phyloP scores from a whole-genome alignment of 64 coral and sea anemone genomes.

The Exaiptasia diaphana region DNA sequence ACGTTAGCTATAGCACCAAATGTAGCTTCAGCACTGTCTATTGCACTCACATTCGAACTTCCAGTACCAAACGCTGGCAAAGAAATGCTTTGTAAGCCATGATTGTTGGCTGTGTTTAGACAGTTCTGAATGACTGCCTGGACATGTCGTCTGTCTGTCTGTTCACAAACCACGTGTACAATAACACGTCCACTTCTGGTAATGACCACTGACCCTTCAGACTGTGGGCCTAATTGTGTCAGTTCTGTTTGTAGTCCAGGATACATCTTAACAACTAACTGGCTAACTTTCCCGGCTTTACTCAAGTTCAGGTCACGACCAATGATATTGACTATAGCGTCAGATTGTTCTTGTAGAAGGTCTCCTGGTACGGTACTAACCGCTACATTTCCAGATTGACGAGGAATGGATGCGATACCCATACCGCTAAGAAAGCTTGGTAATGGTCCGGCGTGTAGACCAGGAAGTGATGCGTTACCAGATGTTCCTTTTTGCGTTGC shows the following conservation, averaged over 20 bases:
- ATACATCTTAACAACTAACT: conserved; percentile 32
- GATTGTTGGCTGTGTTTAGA: neutral
- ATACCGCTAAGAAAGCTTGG: neutral
- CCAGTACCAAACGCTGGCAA: conserved; percentile 42
- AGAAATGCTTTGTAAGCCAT: neutral
- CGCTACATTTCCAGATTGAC: neutral
- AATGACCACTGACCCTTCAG: conserved; percentile 57
- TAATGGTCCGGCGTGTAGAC: neutral
- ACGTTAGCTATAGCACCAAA: conserved; percentile 19
- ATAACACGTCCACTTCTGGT: conserved; percentile 39
- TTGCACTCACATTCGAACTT: neutral
- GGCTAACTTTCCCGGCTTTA: conserved; percentile 65
- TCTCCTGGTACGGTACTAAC: conserved; percentile 43
- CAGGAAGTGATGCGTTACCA: neutral
- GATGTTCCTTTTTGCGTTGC: neutral
- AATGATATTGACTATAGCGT: conserved; percentile 74
- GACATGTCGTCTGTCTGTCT: neutral
- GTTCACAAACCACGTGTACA: conserved; percentile 21
- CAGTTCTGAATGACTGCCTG: conserved; percentile 8
- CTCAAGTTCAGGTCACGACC: conserved; percentile 63
- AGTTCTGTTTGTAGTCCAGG: conserved; percentile 54
- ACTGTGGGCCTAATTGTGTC: conserved; percentile 34
- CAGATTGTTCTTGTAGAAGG: conserved; percentile 46
- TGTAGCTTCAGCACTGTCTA: neutral
- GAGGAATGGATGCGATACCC: too few relatives aligned